Conservation (phyloP, 2,888 invertebrate genomes). For the Conus canariensis region DNA sequence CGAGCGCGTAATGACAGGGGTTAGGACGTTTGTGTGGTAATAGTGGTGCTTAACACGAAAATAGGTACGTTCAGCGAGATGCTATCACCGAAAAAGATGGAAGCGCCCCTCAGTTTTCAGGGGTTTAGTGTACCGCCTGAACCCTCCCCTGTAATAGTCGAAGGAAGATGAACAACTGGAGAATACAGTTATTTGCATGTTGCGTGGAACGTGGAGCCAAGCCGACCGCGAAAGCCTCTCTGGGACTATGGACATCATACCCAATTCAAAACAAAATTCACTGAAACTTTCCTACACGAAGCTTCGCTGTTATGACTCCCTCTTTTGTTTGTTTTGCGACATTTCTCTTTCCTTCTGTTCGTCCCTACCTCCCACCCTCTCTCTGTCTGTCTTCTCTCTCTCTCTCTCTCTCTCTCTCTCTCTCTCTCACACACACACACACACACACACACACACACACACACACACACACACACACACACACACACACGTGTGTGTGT, state of each 20-base stretch:
- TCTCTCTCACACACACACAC: not conserved
- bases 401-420: slow-evolving; percentile 6
- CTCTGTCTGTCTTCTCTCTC: slow-evolving; percentile 8
- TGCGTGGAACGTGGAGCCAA: no score
- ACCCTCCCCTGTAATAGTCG: no score
- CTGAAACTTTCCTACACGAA: no score
- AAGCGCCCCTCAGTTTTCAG: not conserved
- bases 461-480: not conserved
- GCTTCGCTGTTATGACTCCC: not conserved
- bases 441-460: not conserved
- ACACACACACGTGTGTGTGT: not conserved
- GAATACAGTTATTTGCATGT: no score
- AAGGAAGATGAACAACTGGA: no score
- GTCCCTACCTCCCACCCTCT: not conserved
- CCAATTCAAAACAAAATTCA: no score
- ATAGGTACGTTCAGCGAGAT: not conserved
- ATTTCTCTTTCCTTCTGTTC: not conserved
- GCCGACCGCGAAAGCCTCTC: no score
- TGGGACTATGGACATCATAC: no score
- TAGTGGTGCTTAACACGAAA: slow-evolving; percentile 11
- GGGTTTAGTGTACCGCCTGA: no score
- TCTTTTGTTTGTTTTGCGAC: not conserved
- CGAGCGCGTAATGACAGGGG: not conserved
- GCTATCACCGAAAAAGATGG: not conserved
- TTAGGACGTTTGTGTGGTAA: not conserved